Percentiles rank a stretch among this genome's conserved stretches.
These are phyloP conservation scores for Nemoura dubitans DNA, from an alignment of 2,888 invertebrate species.

Conservation along the genomic window DNA sequence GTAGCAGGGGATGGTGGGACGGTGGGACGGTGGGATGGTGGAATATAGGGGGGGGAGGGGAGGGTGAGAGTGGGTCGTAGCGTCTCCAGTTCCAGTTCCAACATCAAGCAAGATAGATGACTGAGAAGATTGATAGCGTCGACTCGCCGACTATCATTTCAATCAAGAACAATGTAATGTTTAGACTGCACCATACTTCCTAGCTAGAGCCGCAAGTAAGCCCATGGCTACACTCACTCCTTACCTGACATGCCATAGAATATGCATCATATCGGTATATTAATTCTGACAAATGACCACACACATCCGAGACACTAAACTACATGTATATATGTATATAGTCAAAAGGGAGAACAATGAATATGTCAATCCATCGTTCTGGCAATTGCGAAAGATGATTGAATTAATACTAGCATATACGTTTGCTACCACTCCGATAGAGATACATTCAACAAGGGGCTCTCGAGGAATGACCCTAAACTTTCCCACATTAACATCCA, in stretches of 20 bases:
- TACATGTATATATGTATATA: too few species aligned
- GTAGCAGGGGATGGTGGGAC: too few species aligned
- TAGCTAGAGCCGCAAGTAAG: not conserved
- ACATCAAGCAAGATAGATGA: slow-evolving; percentile 30
- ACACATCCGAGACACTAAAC: not conserved
- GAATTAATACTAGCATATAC: not conserved
- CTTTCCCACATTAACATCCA: not conserved
- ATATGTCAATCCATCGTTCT: not conserved
- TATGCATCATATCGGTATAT: not conserved
- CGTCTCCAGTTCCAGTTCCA: slow-evolving; percentile 7
- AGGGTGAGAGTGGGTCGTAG: not conserved
- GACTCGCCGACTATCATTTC: slow-evolving; percentile 16
- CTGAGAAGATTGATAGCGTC: slow-evolving; percentile 29
- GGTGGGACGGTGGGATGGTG: too few species aligned
- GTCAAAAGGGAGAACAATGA: slow-evolving; percentile 3
- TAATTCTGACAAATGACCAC: slow-evolving; percentile 5
- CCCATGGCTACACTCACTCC: not conserved
- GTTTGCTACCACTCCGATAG: not conserved
- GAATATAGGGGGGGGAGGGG: not conserved
- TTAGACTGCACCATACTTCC: not conserved
- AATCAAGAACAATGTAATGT: slow-evolving; percentile 26
- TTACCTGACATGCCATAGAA: not conserved
- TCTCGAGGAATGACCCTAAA: not conserved
- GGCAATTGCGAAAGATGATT: not conserved
- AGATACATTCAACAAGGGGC: not conserved